A percentile compares a stretch with the other conserved stretches of the same genome.
These are phyloP conservation scores for Tipula helvola DNA, from an alignment of 2,888 invertebrate genomes.

Conservation along the genomic window DNA sequence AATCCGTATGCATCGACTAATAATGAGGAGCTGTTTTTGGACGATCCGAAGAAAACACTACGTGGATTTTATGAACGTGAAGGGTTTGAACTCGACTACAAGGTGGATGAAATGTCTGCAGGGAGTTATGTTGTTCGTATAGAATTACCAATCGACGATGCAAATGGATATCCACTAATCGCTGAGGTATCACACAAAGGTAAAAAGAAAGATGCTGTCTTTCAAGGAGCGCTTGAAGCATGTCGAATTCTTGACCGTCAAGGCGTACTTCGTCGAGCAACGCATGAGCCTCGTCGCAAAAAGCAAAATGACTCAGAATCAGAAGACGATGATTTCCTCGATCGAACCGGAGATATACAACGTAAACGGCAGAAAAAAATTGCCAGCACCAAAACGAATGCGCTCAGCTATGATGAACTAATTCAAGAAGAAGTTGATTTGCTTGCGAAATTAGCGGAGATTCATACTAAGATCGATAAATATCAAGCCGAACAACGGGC, in stretches of 20 bases:
- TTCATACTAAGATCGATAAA: constrained; percentile 40
- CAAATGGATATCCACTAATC: constrained; percentile 57
- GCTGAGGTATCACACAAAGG: constrained; percentile 82
- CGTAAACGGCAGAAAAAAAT: constrained; percentile 62
- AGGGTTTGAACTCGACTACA: constrained; percentile 71
- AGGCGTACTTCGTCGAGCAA: constrained; percentile 73
- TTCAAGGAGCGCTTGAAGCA: constrained; percentile 89
- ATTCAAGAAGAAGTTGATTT: constrained; percentile 36
- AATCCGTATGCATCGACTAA: constrained; percentile 72
- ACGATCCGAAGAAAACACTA: constrained; percentile 92
- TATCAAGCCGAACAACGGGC: constrained; percentile 33
- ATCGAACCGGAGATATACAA: constrained; percentile 88
- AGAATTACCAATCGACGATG: constrained; percentile 68
- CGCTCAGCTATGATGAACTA: constrained; percentile 52
- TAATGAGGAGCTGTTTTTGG: constrained; percentile 81
- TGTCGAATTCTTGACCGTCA: constrained; percentile 81
- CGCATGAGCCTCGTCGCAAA: constrained; percentile 72
- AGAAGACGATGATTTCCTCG: constrained; percentile 90
- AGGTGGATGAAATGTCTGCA: constrained; percentile 72
- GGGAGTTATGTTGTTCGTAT: constrained; percentile 80
- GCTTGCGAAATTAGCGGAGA: constrained; percentile 47
- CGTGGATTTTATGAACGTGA: constrained; percentile 92
- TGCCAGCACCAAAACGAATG: constrained; percentile 22
- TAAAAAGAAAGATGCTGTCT: constrained; percentile 87
- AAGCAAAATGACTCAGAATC: constrained; percentile 69